Percentiles rank a stretch among this genome's conserved stretches.
These are phyloP conservation scores for Drosophila auraria DNA, from an alignment of 1,140 invertebrate species.

Conservation along the genomic window DNA sequence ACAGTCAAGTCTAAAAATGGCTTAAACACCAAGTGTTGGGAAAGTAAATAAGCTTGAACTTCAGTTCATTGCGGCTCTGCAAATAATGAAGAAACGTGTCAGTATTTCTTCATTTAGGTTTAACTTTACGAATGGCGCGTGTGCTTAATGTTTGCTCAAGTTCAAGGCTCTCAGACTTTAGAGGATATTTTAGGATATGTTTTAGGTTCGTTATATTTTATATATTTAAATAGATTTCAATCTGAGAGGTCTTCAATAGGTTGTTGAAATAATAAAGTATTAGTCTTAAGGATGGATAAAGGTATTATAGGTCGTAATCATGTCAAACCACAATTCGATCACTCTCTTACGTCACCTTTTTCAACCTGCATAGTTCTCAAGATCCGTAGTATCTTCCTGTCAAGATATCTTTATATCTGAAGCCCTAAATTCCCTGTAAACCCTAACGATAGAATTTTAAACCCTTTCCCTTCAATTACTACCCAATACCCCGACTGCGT, in stretches of 20 bases:
- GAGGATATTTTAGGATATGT: not conserved
- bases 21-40: conserved; percentile 4
- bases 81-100: conserved; percentile 21
- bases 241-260: not conserved
- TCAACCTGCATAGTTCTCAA: not conserved
- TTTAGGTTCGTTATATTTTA: not conserved
- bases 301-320: too few relatives aligned
- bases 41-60: conserved; percentile 11
- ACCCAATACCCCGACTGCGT: not conserved
- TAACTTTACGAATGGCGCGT: conserved; percentile 2
- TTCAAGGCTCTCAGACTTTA: not conserved
- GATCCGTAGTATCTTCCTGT: not conserved
- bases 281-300: too few relatives aligned
- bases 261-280: not conserved
- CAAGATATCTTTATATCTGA: not conserved
- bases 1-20: conserved; percentile 11
- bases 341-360: not conserved
- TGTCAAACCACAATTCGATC: too few relatives aligned
- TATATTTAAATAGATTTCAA: not conserved
- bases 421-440: not conserved
- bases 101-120: conserved; percentile 1
- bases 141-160: conserved; percentile 12
- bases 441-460: not conserved
- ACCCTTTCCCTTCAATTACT: not conserved
- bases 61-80: not conserved